A percentile compares a stretch with the other conserved stretches of the same genome.
Evolutionary conservation across 2,888 invertebrate species (phyloP).

Genomic region (Candidula unifasciata): DNA sequence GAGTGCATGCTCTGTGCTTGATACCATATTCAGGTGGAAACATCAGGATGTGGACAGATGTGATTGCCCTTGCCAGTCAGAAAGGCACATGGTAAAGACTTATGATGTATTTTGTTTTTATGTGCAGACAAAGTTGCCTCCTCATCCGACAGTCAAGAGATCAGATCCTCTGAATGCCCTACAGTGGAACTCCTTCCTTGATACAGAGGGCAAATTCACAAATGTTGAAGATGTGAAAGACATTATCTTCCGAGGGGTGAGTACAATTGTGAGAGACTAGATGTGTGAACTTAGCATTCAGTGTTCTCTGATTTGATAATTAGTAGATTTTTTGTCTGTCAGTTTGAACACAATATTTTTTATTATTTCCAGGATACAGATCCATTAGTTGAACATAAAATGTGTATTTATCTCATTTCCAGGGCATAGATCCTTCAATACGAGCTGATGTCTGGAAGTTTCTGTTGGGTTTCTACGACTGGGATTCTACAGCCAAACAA

Average conservation of each 20-base stretch:
- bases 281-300: too few species aligned
- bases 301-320: too few species aligned
- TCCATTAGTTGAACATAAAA: too few species aligned
- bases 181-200: conserved; percentile 87
- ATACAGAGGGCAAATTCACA: conserved; percentile 87
- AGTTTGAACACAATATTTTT: too few species aligned
- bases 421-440: conserved; percentile 87
- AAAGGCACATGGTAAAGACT: neutral
- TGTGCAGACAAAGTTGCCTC: conserved; percentile 69
- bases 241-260: conserved; percentile 93
- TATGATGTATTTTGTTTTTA: neutral
- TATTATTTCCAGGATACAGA: too few species aligned
- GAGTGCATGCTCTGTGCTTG: too few species aligned
- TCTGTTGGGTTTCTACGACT: conserved; percentile 90
- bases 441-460: conserved; percentile 93
- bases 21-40: too few species aligned
- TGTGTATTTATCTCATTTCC: conserved; percentile 40
- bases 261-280: conserved; percentile 67
- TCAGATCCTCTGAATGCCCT: conserved; percentile 67
- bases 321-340: too few species aligned
- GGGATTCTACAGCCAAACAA: conserved; percentile 87
- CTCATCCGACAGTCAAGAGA: conserved; percentile 69
- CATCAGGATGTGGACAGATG: too few species aligned
- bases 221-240: conserved; percentile 88
- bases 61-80: too few species aligned